These are phyloP conservation scores for Craseonycteris thonglongyai DNA, from an alignment of 2,113 vertebrate species.

Conservation along the genomic window DNA sequence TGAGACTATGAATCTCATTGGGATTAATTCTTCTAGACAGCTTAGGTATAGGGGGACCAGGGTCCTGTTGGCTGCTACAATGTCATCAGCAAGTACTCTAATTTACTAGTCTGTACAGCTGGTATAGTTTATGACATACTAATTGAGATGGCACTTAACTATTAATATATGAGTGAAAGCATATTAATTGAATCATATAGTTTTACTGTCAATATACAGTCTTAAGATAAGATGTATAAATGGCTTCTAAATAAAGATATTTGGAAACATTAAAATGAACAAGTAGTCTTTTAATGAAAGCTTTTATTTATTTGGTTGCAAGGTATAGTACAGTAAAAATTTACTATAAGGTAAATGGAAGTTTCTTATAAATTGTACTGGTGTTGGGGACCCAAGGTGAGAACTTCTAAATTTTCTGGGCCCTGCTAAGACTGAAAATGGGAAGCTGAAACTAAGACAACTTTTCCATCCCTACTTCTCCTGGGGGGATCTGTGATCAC, in stretches of 20 bases:
- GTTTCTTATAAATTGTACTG: background rate
- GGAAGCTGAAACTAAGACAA: background rate
- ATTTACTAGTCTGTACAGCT: constrained; percentile 57
- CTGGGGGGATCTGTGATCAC: background rate
- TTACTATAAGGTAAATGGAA: background rate
- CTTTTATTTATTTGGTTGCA: background rate
- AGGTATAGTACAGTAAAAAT: background rate
- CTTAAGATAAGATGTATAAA: constrained; percentile 55
- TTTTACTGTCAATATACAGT: constrained; percentile 62
- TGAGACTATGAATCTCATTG: background rate
- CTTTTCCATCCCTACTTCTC: background rate
- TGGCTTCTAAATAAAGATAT: constrained; percentile 57
- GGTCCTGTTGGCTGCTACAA: constrained; percentile 55
- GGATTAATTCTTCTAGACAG: constrained; percentile 38
- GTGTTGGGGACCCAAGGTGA: background rate
- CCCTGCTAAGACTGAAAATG: background rate
- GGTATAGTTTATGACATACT: constrained; percentile 52
- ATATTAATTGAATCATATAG: constrained; percentile 65
- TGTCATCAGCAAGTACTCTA: constrained; percentile 51
- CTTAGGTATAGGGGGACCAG: constrained; percentile 17
- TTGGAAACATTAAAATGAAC: constrained; percentile 56
- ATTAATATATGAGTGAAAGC: constrained; percentile 65
- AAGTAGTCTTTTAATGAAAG: background rate
- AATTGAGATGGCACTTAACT: constrained; percentile 60
- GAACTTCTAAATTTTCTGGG: background rate